A percentile compares a stretch with the other conserved stretches of the same genome.
These are phyloP conservation scores for Ametastegia equiseti DNA, from an alignment of 2,888 invertebrate species.

Conservation along the genomic window DNA sequence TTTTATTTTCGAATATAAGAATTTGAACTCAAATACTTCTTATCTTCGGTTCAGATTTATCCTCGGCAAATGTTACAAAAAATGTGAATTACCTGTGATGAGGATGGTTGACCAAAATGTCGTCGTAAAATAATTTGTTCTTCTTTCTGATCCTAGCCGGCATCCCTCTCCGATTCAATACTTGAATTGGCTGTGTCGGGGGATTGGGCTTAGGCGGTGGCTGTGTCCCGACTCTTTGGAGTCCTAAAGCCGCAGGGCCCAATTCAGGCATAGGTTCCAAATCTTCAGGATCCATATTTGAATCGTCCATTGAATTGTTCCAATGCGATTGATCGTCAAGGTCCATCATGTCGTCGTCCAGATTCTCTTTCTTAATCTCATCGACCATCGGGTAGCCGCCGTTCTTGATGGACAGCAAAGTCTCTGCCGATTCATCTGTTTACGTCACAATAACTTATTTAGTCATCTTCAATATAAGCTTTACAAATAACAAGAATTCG, in stretches of 20 bases:
- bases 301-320: constrained; percentile 67
- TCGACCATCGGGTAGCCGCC: constrained; percentile 74
- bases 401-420: constrained; percentile 79
- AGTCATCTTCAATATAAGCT: constrained; percentile 6
- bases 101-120: constrained; percentile 90
- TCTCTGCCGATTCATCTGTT: constrained; percentile 79
- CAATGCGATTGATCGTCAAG: constrained; percentile 77
- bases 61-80: too few species aligned
- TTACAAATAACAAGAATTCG: background rate
- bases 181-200: constrained; percentile 85
- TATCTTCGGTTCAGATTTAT: too few species aligned
- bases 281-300: constrained; percentile 80
- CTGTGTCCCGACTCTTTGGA: constrained; percentile 88
- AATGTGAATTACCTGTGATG: constrained; percentile 80
- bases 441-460: background rate
- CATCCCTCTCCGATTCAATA: constrained; percentile 91
- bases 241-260: constrained; percentile 88
- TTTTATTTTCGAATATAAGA: too few species aligned
- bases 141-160: constrained; percentile 94
- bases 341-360: constrained; percentile 74
- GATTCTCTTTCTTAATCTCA: constrained; percentile 64
- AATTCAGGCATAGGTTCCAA: constrained; percentile 83
- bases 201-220: constrained; percentile 85
- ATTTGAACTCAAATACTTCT: too few species aligned
- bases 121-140: constrained; percentile 93